These are phyloP conservation scores for Scartelaos histophorus DNA, from an alignment of 2,113 vertebrate genomes.

Conservation along the genomic window DNA sequence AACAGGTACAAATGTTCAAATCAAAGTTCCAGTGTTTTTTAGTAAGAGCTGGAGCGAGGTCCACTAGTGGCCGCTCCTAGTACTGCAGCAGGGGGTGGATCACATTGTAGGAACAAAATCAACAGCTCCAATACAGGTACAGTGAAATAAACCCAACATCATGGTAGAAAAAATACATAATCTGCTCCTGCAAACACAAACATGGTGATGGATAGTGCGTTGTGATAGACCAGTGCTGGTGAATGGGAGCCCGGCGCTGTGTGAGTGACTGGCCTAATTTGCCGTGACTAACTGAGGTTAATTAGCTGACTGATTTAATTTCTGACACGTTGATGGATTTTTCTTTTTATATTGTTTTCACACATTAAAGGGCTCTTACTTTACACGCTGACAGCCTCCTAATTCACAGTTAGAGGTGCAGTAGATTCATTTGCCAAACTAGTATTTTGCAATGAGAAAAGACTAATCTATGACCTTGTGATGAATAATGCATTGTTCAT, in stretches of 20 bases:
- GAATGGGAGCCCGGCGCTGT: neutral
- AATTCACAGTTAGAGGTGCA: neutral
- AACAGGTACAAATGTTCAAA: too few species aligned
- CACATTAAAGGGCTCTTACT: neutral
- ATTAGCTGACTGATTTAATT: conserved; percentile 8
- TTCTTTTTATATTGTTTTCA: conserved; percentile 5
- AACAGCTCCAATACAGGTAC: too few species aligned
- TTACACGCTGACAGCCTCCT: neutral
- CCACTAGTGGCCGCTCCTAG: too few species aligned
- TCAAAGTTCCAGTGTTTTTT: too few species aligned
- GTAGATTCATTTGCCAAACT: neutral
- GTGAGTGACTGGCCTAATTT: conserved; percentile 4
- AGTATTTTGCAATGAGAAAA: neutral
- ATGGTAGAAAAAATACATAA: neutral
- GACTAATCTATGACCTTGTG: neutral
- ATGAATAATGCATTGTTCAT: neutral
- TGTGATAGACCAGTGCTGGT: neutral
- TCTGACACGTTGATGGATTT: neutral
- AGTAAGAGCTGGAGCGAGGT: too few species aligned
- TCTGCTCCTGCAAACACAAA: neutral
- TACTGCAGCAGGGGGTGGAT: too few species aligned
- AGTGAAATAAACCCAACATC: neutral
- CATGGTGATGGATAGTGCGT: neutral
- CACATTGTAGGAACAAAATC: too few species aligned
- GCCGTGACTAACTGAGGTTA: conserved; percentile 7